Percentiles rank a stretch among this genome's conserved stretches.
These are phyloP conservation scores for Drosophila sp. DNA, from an alignment of 1,140 invertebrate genomes.

Conservation along the genomic window DNA sequence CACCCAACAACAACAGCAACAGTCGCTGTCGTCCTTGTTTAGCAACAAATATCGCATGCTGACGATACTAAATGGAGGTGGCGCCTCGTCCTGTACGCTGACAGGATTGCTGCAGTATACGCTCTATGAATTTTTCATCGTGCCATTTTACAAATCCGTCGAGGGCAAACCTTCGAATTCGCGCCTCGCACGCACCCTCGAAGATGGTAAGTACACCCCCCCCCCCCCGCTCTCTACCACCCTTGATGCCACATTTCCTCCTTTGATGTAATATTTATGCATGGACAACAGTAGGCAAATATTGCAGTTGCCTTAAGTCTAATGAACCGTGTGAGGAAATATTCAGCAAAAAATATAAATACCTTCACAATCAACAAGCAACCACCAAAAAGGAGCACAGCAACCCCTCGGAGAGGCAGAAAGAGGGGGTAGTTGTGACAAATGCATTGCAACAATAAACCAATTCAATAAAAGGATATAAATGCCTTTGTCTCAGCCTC, in stretches of 20 bases:
- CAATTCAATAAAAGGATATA: slow-evolving; percentile 73
- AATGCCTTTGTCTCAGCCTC: slow-evolving; percentile 18
- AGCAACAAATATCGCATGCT: slow-evolving; percentile 87
- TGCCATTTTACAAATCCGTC: slow-evolving; percentile 91
- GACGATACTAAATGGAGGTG: slow-evolving; percentile 87
- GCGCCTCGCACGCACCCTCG: slow-evolving; percentile 88
- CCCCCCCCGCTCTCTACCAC: background rate
- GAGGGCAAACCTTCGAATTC: slow-evolving; percentile 92
- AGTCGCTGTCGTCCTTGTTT: slow-evolving; percentile 24
- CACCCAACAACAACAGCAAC: slow-evolving; percentile 29
- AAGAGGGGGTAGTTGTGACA: slow-evolving; percentile 46
- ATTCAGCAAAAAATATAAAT: slow-evolving; percentile 70
- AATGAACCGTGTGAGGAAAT: slow-evolving; percentile 11
- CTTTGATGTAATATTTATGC: slow-evolving; percentile 58
- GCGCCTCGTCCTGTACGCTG: slow-evolving; percentile 88
- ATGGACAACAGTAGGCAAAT: slow-evolving; percentile 23
- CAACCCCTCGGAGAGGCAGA: slow-evolving; percentile 2
- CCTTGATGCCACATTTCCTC: background rate
- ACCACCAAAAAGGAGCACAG: slow-evolving; percentile 6
- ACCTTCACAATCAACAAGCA: slow-evolving; percentile 46
- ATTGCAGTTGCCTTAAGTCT: slow-evolving; percentile 6
- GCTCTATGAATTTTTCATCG: slow-evolving; percentile 91
- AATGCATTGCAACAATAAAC: slow-evolving; percentile 76
- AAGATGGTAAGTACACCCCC: slow-evolving; percentile 88
- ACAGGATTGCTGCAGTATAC: slow-evolving; percentile 89